phyloP scores from a whole-genome alignment of 2,797 vertebrate species.

The Threskiornis aethiopicus region DNA sequence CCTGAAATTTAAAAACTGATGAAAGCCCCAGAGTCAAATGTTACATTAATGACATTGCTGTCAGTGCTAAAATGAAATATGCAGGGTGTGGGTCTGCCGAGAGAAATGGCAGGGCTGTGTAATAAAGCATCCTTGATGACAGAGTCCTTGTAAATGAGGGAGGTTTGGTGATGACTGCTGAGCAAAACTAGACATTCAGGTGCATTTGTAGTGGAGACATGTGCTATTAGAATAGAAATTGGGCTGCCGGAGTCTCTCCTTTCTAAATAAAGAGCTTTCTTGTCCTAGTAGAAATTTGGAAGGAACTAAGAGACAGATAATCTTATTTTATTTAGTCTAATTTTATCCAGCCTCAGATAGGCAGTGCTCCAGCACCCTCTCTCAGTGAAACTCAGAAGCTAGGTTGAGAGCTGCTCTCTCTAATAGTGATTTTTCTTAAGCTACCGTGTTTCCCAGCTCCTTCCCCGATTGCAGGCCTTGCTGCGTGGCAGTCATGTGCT shows the following conservation, averaged over 20 bases:
- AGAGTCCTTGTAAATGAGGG: neutral
- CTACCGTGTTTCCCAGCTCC: neutral
- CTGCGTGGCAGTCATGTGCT: neutral
- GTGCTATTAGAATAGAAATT: neutral
- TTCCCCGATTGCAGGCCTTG: neutral
- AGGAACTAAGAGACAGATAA: neutral
- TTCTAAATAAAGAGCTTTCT: neutral
- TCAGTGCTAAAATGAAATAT: neutral
- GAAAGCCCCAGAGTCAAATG: neutral
- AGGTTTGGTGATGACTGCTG: neutral
- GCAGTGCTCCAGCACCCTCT: neutral
- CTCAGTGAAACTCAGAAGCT: neutral
- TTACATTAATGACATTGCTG: neutral
- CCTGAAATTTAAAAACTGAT: neutral
- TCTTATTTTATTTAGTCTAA: neutral
- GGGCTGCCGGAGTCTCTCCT: neutral
- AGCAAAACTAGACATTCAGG: neutral
- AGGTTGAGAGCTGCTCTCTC: neutral
- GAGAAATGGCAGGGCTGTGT: neutral
- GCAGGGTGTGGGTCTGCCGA: neutral
- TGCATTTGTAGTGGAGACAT: neutral
- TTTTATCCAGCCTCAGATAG: neutral
- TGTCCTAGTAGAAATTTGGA: neutral
- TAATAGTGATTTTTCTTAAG: neutral
- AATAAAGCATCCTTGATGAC: neutral